Base-by-base conservation (phyloP, 2,113 vertebrate species). In the Telmatochromis sp. region DNA sequence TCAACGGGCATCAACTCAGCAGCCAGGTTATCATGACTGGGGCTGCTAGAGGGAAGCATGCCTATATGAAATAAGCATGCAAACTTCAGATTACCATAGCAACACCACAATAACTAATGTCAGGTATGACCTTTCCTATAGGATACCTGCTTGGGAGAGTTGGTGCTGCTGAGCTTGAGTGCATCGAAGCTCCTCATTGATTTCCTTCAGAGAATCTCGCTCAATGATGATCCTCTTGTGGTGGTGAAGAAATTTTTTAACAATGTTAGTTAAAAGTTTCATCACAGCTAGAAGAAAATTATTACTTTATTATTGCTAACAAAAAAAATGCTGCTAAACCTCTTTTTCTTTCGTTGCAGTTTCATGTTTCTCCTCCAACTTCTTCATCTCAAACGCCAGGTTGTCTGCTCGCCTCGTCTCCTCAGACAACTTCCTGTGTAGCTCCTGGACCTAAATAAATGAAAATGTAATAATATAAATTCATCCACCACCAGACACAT, bases 381-480 rank as follows among this genome's bases (percentile, higher is more conserved):
- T 94, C 83, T 98, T 98, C 95, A 98, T 97, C 94, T 99, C 98
- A 93, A 97, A 99, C 1, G 97, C 97, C 42, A 98, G 86, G 33
- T 97, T 99, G 91, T 99, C 99, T 5, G 99, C 98, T 89, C 98
- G 96, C 94, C 98, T 97, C 6, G 97, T 97, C 93, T 99, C 98
- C 60, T 97, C 97, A 19, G 98, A 98, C 81, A 99, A 92, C 92
- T 98, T 99, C 93, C 51, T 96, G 89, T 99, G 98, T 80, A 99
- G 97, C 58, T 99, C 98, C 82, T 99, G 98, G 87, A 99, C 98
- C 99, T 99, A 92, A 86, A 15, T 80, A 80, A 40, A 23, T 21
- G 87, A 81, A 49, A 26, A 35, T 65, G 9, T 8, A 21, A 21
- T 31, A n/a, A 54, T n/a, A 58, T 55, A 40, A 80, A 14, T 7